Evolutionary conservation across 2,797 vertebrate genomes (phyloP), one percentile per base, ranked within the genome.

Genomic region (Acanthurus leucopareius): DNA sequence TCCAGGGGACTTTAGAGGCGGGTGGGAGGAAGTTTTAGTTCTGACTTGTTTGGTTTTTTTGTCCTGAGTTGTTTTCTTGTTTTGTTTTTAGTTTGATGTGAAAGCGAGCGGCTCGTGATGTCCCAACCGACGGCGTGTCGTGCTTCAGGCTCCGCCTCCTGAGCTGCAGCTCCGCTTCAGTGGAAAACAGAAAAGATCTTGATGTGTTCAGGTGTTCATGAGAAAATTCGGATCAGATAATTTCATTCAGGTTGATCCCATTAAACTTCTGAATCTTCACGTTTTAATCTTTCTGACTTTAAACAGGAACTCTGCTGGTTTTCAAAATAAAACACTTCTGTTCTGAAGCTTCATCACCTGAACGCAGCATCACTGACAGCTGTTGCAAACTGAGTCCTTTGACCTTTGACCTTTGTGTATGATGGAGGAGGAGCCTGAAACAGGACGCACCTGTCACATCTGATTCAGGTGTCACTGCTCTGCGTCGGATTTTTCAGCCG

Each of bases 61-160:
- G 80, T 52, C 48, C 45, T 52, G 59, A 75, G 62, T 49, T 58
- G 49, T 25, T 52, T 66, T n/a, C 73, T 77, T 22, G 69, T 13
- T 44, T 42, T 63, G 48, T 25, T 75, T 81, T 69, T 80, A 69
- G 73, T 80, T 78, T 77, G 59, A 73, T 63, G 42, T 80, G 28
- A 42, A 67, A 57, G 69, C 11, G 7, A 77, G 72, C 44, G 7
- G 32, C 69, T 25, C 14, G 11, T 44, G 14, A 82, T 19, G 16
- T 4, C 62, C 38, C 20, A 44, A 60, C 73, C 35, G 5, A 22
- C 13, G 25, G 44, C 6, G 51, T 65, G 63, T 69, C 77, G n/a
- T 28, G 3, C 51, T 48, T 66, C 47, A 69, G 70, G 62, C 79
- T 58, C 79, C 63, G 40, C 79, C 62, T n/a, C 74, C 74, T 44